Conservation (phyloP, 2,797 vertebrate genomes). For the Pseudopleuronectes americanus region DNA sequence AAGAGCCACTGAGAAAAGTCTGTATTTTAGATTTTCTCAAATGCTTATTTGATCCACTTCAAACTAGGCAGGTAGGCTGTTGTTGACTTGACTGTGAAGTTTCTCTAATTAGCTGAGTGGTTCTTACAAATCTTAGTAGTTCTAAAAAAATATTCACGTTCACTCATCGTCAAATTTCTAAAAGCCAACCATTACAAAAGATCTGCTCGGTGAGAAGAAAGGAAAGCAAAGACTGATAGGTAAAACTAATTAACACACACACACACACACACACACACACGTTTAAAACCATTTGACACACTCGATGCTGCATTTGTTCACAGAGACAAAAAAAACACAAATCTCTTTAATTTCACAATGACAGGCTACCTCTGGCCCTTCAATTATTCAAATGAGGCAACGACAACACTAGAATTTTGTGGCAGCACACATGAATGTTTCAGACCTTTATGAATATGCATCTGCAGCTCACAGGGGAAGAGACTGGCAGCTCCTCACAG, state of each 20-base stretch:
- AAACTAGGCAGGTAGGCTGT: no score
- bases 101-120: no score
- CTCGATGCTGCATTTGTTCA: not conserved
- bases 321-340: constrained; percentile 10
- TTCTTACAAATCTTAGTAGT: no score
- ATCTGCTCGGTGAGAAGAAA: no score
- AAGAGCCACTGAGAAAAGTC: no score
- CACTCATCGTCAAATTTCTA: not conserved
- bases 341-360: constrained; percentile 30
- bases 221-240: not conserved
- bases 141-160: not conserved
- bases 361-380: constrained; percentile 28
- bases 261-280: not conserved
- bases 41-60: no score
- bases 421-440: constrained; percentile 22
- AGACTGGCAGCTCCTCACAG: constrained; percentile 26
- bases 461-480: not conserved
- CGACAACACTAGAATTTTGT: constrained; percentile 22
- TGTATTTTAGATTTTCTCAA: no score
- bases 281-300: not conserved
- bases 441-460: constrained; percentile 38
- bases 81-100: no score
- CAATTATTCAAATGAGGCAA: constrained; percentile 47
- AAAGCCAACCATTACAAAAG: not conserved
- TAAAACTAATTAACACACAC: no score